phyloP scores from a whole-genome alignment of 2,113 vertebrate species.

The Equus quagga region DNA sequence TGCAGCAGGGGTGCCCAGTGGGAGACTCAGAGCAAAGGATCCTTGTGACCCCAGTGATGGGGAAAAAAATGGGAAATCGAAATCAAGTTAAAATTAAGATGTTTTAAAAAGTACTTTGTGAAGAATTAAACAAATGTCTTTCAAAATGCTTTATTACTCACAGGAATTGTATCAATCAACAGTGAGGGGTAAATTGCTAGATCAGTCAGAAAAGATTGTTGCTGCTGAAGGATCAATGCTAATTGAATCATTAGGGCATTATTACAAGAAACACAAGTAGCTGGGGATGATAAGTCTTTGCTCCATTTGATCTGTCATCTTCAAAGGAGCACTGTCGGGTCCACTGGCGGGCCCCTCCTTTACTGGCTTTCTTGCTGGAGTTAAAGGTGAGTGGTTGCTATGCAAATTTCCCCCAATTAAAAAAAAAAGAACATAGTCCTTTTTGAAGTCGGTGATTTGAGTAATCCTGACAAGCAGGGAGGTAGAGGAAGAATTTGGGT shows the following conservation, averaged over 20 bases:
- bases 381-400: not conserved
- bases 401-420: not conserved
- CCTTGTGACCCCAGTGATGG: not conserved
- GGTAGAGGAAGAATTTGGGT: not conserved
- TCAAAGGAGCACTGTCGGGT: slow-evolving; percentile 39
- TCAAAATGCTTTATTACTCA: slow-evolving; percentile 83
- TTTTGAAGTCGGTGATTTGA: not conserved
- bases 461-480: not conserved
- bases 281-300: slow-evolving; percentile 69
- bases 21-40: not conserved
- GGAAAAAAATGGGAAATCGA: not conserved
- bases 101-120: slow-evolving; percentile 77
- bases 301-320: slow-evolving; percentile 70
- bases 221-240: slow-evolving; percentile 86
- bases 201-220: slow-evolving; percentile 87
- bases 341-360: not conserved
- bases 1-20: no score
- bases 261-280: slow-evolving; percentile 80
- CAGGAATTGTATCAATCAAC: slow-evolving; percentile 85
- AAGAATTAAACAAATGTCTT: slow-evolving; percentile 83
- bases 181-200: slow-evolving; percentile 84
- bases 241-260: slow-evolving; percentile 88
- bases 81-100: slow-evolving; percentile 73
- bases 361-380: not conserved
- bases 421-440: not conserved